Conservation (phyloP, 1,140 invertebrate genomes). For the Coelopa frigida region DNA sequence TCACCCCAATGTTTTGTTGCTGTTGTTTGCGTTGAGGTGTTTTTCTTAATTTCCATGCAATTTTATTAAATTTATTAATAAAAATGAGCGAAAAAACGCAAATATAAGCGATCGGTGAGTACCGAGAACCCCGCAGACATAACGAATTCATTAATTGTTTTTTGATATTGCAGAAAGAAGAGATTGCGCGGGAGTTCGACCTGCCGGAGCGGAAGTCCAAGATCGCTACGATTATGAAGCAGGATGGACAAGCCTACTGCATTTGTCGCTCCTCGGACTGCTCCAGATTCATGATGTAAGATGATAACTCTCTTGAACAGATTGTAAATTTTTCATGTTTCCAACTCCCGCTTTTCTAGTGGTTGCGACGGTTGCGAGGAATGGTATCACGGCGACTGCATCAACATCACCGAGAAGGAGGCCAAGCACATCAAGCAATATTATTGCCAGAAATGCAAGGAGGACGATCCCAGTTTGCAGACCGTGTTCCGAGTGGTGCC, state of each 20-base stretch:
- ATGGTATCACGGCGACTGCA: conserved; percentile 98
- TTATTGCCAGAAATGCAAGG: conserved; percentile 78
- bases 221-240: conserved; percentile 79
- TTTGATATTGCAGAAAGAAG: conserved; percentile 75
- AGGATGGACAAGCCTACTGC: conserved; percentile 87
- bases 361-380: conserved; percentile 96
- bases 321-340: conserved; percentile 2
- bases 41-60: too few species aligned
- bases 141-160: too few species aligned
- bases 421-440: conserved; percentile 90
- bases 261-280: conserved; percentile 90
- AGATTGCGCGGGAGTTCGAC: conserved; percentile 84
- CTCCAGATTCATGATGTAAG: conserved; percentile 93
- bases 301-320: too few species aligned
- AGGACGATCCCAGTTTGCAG: conserved; percentile 73
- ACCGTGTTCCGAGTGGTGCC: conserved; percentile 57
- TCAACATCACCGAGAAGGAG: conserved; percentile 88
- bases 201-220: conserved; percentile 86
- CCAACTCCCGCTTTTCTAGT: conserved; percentile 48
- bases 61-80: too few species aligned
- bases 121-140: too few species aligned
- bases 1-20: too few species aligned
- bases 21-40: too few species aligned
- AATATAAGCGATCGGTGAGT: too few species aligned
- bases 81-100: too few species aligned